phyloP scores from a whole-genome alignment of 2,113 vertebrate species.

The Phyllostomus discolor region DNA sequence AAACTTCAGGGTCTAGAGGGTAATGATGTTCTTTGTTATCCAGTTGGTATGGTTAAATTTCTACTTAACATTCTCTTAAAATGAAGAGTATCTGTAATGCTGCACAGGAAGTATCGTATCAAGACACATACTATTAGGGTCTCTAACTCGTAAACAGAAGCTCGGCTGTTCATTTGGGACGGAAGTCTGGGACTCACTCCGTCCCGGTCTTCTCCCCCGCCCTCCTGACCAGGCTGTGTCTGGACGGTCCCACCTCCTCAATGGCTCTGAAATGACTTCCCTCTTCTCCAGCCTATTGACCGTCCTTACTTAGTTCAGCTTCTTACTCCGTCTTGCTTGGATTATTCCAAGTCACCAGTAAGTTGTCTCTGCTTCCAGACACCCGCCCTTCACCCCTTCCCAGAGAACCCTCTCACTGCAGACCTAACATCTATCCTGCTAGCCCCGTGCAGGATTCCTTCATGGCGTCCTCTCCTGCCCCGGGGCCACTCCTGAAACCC shows the following conservation, averaged over 20 bases:
- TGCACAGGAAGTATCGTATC: background rate
- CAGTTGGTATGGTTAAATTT: background rate
- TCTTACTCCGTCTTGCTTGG: background rate
- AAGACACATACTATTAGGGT: background rate
- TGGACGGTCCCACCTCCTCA: background rate
- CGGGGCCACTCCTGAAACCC: background rate
- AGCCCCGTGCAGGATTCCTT: background rate
- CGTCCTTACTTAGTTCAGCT: slow-evolving; percentile 13
- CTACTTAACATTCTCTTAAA: background rate
- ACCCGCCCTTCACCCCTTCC: background rate
- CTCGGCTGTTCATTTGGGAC: background rate
- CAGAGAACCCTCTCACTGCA: background rate
- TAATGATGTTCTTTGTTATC: background rate
- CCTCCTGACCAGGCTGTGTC: background rate
- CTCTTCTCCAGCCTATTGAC: background rate
- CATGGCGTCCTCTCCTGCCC: background rate
- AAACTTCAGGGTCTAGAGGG: background rate
- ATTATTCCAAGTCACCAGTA: background rate
- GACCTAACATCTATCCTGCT: background rate
- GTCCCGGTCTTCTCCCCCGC: background rate
- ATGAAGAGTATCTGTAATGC: background rate
- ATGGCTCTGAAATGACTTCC: background rate
- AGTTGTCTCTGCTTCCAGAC: background rate
- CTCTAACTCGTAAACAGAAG: background rate
- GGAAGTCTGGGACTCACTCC: background rate